Base-by-base conservation (phyloP, 2,797 vertebrate species). In the Pseudomugil gertrudae region DNA sequence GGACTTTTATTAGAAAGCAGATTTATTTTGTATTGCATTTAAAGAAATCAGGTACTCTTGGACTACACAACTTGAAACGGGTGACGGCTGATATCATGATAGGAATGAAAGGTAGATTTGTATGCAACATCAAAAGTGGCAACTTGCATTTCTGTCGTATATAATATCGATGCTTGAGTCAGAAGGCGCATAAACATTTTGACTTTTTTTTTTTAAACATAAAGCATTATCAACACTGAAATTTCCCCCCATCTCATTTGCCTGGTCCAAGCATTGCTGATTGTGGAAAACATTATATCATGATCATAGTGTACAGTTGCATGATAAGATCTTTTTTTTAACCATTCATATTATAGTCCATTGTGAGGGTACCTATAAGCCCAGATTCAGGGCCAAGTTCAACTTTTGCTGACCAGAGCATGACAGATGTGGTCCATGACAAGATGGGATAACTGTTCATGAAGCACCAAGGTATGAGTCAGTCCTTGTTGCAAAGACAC, bases 1-100 rank as follows among this genome's bases (percentile, higher is more conserved):
- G 79, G 85, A 88, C 65, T 92, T 95, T 95, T 94, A 95, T 94
- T 94, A 94, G 87, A 94, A 93, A 94, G 93, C 93, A 92, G 81
- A 89, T 81, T 92, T 89, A n/a, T 91, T 93, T 84, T 87, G 90
- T 92, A 92, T 92, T 93, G 92, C 93, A 93, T 93, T 91, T 82
- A 92, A 93, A 93, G 78, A 90, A 92, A 93, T 87, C 76, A 85
- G 76, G 75, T 86, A 87, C 60, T 91, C 68, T 84, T 89, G 74
- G 84, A 92, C 89, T 87, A 92, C 87, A 91, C 83, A 90, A 91
- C 73, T 85, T 86, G 69, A 90, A 88, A 89, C 69, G 83, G 85
- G 81, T 85, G 86, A 84, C 84, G 81, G 84, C 72, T 87, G 80
- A 89, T 83, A 91, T 79, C 83, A 87, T 81, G 79, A 86, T 87